Evolutionary conservation across 2,113 vertebrate species (phyloP).

Genomic region (Camarhynchus parvulus): DNA sequence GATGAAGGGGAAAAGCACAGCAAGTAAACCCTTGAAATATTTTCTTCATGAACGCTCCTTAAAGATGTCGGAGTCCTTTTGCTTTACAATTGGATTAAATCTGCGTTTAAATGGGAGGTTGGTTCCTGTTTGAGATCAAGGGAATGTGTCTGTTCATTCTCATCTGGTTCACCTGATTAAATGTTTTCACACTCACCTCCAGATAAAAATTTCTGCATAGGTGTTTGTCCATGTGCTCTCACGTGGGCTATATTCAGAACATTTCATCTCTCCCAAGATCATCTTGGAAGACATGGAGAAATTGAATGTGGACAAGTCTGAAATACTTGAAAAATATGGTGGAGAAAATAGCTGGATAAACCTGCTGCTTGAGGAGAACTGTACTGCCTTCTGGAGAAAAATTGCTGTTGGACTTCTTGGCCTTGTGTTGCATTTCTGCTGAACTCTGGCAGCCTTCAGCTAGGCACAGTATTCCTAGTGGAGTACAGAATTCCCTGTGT

Average conservation of each 20-base stretch:
- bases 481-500: not conserved
- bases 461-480: not conserved
- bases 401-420: not conserved
- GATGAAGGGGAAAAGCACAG: not conserved
- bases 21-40: not conserved
- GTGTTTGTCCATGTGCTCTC: not conserved
- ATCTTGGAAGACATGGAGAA: not conserved
- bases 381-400: not conserved
- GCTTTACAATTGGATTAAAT: not conserved
- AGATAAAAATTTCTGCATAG: not conserved
- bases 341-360: not conserved
- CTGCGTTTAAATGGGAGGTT: not conserved
- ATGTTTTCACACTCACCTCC: not conserved
- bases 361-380: not conserved
- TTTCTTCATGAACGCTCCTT: not conserved
- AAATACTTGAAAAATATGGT: not conserved
- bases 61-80: not conserved
- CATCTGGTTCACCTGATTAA: not conserved
- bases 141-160: not conserved
- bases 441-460: not conserved
- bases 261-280: not conserved
- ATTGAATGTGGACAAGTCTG: not conserved
- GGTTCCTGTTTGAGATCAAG: not conserved
- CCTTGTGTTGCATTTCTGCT: not conserved
- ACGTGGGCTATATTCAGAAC: not conserved